Base-by-base conservation (phyloP, 2,113 vertebrate species). In the Spilogale gracilis region DNA sequence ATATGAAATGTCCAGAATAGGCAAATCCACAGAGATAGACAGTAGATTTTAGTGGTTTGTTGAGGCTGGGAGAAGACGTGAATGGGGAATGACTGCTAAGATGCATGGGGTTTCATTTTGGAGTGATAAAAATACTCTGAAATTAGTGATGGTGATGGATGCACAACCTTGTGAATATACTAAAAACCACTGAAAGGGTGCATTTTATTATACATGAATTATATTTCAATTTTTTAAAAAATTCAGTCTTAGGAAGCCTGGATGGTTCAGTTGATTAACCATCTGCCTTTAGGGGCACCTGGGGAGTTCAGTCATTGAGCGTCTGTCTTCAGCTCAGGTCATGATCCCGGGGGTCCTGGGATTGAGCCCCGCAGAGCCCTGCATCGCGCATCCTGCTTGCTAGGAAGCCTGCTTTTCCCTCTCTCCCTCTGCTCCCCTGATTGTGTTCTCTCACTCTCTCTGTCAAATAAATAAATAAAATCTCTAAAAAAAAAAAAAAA, bases 151-250 rank as follows among this genome's bases (percentile, higher is more conserved):
- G 27, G 65, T 81, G 86, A 76, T 78, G 52, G 30, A 21, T 74
- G 65, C 10, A 78, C n/a, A 90, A 86, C 30, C 61, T 48, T 30
- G 12, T 78, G 1, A 82, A 74, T 58, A 87, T 38, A 93, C 45
- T 87, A 93, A 91, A 95, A 74, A 80, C 48, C 61, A 91, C 85
- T 74, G 21, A 93, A 81, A 67, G 32, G 30, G 11, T 61, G 78
- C 81, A 71, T 80, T 60, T 95, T 94, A 95, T 60, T 43, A 45
- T 61, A 87, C 45, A 32, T 16, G 9, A 92, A 91, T 84, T 80
- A 27, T 50, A 84, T 54, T 67, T 88, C 69, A 45, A 30, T 23
- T 86, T 86, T 76, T 54, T 5, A 0, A 25, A 25, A 56, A 89
- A 61, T 48, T 56, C 21, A 56, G 32, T 91, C 43, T 92, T 89